Percentiles rank a stretch among this genome's conserved stretches.
Conservation (phyloP, 2,797 vertebrate genomes). For the Tenualosa thibaudeaui region DNA sequence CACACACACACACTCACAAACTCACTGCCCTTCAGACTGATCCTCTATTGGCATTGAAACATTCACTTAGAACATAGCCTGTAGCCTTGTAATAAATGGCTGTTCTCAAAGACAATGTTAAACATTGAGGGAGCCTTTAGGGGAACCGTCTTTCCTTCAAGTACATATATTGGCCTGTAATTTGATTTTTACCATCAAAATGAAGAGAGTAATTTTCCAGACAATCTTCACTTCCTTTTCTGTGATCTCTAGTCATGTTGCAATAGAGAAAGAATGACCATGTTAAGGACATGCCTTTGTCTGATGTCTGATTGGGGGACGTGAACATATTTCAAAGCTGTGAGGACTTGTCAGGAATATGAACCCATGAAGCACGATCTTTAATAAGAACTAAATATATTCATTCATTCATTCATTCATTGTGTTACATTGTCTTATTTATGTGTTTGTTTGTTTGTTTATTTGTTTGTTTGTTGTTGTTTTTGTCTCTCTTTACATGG, state of each 20-base stretch:
- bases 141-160: background rate
- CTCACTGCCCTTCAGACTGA: background rate
- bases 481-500: background rate
- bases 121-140: background rate
- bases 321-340: background rate
- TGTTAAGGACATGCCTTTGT: background rate
- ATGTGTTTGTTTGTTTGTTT: no score
- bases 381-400: background rate
- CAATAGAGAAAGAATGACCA: background rate
- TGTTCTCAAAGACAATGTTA: background rate
- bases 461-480: no score
- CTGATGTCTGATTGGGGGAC: background rate
- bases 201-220: background rate
- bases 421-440: no score
- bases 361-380: background rate
- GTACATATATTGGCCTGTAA: background rate
- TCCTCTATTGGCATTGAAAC: background rate
- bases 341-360: background rate
- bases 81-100: constrained; percentile 12
- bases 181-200: background rate
- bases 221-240: background rate
- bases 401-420: no score
- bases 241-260: background rate
- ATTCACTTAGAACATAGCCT: constrained; percentile 12
- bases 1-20: background rate